phyloP scores from a whole-genome alignment of 2,888 invertebrate species.

The Nemotelus nigrinus region DNA sequence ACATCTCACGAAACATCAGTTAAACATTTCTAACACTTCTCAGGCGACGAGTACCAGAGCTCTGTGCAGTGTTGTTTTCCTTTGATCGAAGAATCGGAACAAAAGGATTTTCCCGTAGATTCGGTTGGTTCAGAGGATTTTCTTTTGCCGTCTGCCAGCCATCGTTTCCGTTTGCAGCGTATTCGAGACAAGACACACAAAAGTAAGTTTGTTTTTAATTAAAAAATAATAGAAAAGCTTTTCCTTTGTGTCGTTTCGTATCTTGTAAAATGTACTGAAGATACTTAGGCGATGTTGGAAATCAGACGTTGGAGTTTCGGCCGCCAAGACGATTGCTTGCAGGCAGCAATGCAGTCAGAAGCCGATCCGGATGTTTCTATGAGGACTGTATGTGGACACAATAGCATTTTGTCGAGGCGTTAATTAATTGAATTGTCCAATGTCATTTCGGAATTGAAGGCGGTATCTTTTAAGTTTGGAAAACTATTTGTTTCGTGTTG shows the following conservation, averaged over 20 bases:
- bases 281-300: neutral
- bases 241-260: constrained; percentile 1
- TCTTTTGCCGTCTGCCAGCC: constrained; percentile 1
- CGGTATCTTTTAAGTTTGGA: neutral
- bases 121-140: constrained; percentile 5
- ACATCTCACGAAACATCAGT: neutral
- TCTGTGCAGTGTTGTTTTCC: constrained; percentile 19
- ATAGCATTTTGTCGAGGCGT: constrained; percentile 23
- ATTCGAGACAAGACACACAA: constrained; percentile 6
- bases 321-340: neutral
- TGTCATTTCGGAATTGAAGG: constrained; percentile 2
- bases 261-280: neutral
- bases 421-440: constrained; percentile 35
- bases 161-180: constrained; percentile 1
- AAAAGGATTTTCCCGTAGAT: constrained; percentile 40
- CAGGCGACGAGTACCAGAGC: neutral
- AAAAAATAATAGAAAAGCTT: constrained; percentile 38
- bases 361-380: too few relatives aligned
- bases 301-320: neutral
- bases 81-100: constrained; percentile 22
- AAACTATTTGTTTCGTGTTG: neutral
- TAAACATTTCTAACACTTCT: constrained; percentile 4
- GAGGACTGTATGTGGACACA: neutral
- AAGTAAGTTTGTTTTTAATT: constrained; percentile 43
- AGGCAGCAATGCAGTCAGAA: too few relatives aligned